These are phyloP conservation scores for Peromyscus californicus DNA, from an alignment of 2,113 vertebrate genomes.

Conservation along the genomic window DNA sequence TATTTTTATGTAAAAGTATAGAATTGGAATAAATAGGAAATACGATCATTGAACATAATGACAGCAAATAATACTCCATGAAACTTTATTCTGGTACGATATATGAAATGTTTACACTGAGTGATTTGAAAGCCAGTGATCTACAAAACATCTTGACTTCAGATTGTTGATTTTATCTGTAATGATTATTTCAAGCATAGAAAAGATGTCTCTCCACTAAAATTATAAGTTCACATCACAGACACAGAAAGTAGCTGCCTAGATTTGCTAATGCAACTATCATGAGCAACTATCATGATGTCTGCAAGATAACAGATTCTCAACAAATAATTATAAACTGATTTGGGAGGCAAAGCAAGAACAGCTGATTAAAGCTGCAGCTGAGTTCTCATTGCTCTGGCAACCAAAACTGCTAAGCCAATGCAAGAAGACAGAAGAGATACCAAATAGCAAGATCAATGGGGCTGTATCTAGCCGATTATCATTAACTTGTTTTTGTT, in stretches of 20 bases:
- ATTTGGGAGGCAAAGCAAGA: background rate
- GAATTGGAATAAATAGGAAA: background rate
- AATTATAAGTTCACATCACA: constrained; percentile 1
- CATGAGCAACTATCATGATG: background rate
- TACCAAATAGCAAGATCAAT: background rate
- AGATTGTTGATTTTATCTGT: constrained; percentile 14
- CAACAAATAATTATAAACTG: constrained; percentile 38
- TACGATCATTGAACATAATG: background rate
- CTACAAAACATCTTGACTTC: background rate
- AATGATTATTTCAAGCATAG: constrained; percentile 52
- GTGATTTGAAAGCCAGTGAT: background rate
- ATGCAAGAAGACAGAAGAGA: background rate
- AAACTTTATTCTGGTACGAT: background rate
- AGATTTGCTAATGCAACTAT: constrained; percentile 1
- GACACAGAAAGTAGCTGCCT: background rate
- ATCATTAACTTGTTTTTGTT: background rate
- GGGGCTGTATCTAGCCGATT: background rate
- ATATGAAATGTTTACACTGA: background rate
- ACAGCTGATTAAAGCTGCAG: background rate
- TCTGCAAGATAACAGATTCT: constrained; percentile 24
- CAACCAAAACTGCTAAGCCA: background rate
- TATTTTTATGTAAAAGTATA: constrained; percentile 1
- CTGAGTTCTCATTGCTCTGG: background rate
- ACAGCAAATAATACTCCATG: background rate
- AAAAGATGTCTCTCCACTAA: background rate